Base-by-base conservation (phyloP, 2,113 vertebrate species). In the Gobius niger region DNA sequence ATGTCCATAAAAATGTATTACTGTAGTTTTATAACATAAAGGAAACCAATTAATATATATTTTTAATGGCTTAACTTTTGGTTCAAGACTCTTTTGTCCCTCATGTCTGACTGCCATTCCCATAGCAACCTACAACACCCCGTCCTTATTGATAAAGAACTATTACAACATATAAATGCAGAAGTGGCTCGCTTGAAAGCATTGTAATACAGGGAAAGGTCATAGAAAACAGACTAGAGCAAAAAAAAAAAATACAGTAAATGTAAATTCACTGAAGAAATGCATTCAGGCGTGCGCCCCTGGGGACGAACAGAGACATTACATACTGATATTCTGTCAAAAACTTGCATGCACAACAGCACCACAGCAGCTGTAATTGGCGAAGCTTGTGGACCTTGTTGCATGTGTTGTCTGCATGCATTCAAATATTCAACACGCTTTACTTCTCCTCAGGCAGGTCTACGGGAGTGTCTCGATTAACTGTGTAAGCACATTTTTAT, bases 401-500 rank as follows among this genome's bases (percentile, higher is more conserved):
- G 34, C 50, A 11, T 61, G 65, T 67, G 53, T 60, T 6, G 6
- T 42, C 44, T 67, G 72, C 52, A 61, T 84, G 62, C 44, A 53
- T 85, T 77, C 68, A 62, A 67, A 64, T 74, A 70, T 47, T 24
- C 72, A 62, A 70, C 65, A 69, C 59, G 54, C 47, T 71, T 47
- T 54, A 63, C 52, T 70, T 42, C 18, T 44, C 50, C 24, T 56
- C 68, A 68, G 44, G 70, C 69, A 81, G 61, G 73, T 82, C 57
- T 76, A 24, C 57, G 59, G 74, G 82, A 75, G 72, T 83, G 47
- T 70, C 72, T 76, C 53, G 72, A 83, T 81, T 76, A 78, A 82
- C 90, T 67, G 47, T 5, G 51, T 87, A 84, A 87, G 89, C 86
- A 82, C 70, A 47, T 89, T 86, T 85, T 85, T 78, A 77, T 84